Evolutionary conservation across 2,113 vertebrate genomes (phyloP).

Genomic region (Brevimyrus niger): DNA sequence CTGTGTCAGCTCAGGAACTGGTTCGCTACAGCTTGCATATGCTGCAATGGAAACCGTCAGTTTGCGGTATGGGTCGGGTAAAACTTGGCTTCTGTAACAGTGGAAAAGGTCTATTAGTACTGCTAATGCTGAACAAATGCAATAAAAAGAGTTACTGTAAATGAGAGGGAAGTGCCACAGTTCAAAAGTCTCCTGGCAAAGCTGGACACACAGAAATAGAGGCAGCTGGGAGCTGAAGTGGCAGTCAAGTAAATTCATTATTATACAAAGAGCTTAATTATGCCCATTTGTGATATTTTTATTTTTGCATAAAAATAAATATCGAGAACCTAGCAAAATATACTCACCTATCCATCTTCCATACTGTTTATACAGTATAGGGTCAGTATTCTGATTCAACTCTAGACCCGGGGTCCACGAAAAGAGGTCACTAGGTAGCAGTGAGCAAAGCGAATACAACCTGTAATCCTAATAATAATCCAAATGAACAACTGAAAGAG

Average conservation of each 20-base stretch:
- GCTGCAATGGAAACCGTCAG: too few species aligned
- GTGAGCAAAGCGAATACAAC: background rate
- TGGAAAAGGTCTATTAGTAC: background rate
- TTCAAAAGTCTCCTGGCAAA: background rate
- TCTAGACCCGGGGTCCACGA: background rate
- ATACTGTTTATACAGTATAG: background rate
- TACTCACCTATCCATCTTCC: background rate
- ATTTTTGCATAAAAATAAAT: background rate
- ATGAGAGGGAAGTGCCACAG: background rate
- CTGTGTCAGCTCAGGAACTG: too few species aligned
- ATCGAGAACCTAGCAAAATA: background rate
- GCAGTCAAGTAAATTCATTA: background rate
- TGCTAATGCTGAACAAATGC: background rate
- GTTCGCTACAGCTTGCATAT: too few species aligned
- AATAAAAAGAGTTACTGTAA: background rate
- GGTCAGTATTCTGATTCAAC: background rate
- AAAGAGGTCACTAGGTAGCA: background rate
- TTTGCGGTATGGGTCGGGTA: too few species aligned
- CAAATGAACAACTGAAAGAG: background rate
- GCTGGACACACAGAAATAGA: background rate
- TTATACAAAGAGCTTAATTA: background rate
- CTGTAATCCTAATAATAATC: background rate
- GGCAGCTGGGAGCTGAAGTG: background rate
- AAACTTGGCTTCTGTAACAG: too few species aligned
- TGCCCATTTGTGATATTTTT: background rate